These are phyloP conservation scores for Melipona quadrifasciata DNA, from an alignment of 1,140 invertebrate species.

Conservation along the genomic window DNA sequence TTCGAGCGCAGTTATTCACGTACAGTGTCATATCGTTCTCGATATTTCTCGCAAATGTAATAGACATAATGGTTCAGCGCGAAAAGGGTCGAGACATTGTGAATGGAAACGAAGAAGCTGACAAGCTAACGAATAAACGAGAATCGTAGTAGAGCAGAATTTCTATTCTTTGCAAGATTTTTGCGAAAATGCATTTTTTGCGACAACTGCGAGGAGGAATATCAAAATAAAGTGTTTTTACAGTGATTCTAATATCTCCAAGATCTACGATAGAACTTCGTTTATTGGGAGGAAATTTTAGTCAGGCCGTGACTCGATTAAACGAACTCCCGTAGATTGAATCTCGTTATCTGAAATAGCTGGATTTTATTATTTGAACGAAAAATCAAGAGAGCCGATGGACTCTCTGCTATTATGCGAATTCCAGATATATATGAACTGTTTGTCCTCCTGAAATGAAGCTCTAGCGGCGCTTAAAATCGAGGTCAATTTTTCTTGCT, in stretches of 20 bases:
- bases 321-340: not conserved
- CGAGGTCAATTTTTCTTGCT: not conserved
- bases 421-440: not conserved
- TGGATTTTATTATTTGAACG: not conserved
- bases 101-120: not conserved
- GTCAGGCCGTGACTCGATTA: not conserved
- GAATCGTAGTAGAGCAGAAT: not conserved
- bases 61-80: too few species aligned
- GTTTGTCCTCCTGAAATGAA: not conserved
- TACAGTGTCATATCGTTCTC: too few species aligned
- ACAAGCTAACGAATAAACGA: not conserved
- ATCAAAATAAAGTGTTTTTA: not conserved
- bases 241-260: not conserved
- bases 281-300: not conserved
- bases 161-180: not conserved
- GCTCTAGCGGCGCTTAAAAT: not conserved
- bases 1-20: too few species aligned
- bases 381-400: not conserved
- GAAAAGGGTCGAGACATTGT: not conserved
- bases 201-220: not conserved
- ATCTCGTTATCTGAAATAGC: not conserved
- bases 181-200: rapidly evolving
- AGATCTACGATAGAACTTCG: not conserved
- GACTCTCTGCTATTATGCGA: not conserved
- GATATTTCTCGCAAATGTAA: too few species aligned